Percentiles rank a stretch among this genome's conserved stretches.
Conservation (phyloP, 2,797 vertebrate species). For the Melanotaenia boesemani region DNA sequence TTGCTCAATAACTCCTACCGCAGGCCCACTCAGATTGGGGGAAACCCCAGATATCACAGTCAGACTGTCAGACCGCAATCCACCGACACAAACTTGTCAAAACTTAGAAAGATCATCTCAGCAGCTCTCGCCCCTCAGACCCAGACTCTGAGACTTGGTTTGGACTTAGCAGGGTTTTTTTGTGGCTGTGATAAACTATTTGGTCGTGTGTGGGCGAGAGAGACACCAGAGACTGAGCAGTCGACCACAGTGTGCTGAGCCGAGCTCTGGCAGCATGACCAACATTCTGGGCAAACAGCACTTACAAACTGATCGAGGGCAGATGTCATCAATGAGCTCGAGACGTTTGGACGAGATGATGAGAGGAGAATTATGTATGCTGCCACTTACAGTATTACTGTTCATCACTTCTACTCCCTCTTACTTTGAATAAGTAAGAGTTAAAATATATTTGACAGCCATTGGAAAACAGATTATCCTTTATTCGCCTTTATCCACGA, state of each 20-base stretch:
- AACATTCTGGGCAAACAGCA: constrained; percentile 42
- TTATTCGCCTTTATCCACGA: constrained; percentile 10
- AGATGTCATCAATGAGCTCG: constrained; percentile 49
- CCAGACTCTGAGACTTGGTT: constrained; percentile 62
- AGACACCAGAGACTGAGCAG: constrained; percentile 36
- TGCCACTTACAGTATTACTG: constrained; percentile 10
- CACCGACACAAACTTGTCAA: constrained; percentile 26
- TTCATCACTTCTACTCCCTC: constrained; percentile 6
- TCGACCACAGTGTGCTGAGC: constrained; percentile 61
- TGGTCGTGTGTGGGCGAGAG: constrained; percentile 57
- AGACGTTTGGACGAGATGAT: constrained; percentile 27
- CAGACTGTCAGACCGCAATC: constrained; percentile 33
- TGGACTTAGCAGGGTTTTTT: constrained; percentile 46
- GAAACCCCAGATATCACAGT: constrained; percentile 50
- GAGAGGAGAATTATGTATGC: constrained; percentile 32
- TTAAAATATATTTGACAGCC: constrained; percentile 18
- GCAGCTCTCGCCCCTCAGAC: constrained; percentile 29
- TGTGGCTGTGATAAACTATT: constrained; percentile 46
- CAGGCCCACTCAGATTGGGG: constrained; percentile 52
- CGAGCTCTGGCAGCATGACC: constrained; percentile 41
- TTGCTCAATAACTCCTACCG: constrained; percentile 41
- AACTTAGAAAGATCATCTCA: constrained; percentile 41
- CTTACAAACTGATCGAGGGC: constrained; percentile 25
- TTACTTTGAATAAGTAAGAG: not conserved
- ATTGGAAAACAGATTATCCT: not conserved